Evolutionary conservation across 2,113 vertebrate species (phyloP).

Genomic region (pig (Sus scrofa)): DNA sequence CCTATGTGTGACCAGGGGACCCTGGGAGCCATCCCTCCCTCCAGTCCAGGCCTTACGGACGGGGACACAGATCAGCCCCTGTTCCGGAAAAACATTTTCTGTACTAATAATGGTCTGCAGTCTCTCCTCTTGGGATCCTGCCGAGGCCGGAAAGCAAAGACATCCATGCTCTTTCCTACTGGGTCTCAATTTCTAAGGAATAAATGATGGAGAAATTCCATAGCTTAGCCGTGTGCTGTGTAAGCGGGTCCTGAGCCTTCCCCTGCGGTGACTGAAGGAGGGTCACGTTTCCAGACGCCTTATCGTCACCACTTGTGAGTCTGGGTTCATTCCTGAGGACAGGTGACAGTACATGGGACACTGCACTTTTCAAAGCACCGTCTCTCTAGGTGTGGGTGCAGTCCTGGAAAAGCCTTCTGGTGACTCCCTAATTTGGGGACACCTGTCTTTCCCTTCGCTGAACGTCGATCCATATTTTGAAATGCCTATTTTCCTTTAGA

Average conservation of each 20-base stretch:
- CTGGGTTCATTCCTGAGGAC: neutral
- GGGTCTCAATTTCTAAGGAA: neutral
- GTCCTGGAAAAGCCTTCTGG: neutral
- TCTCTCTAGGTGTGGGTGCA: neutral
- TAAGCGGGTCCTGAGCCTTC: neutral
- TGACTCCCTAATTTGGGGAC: neutral
- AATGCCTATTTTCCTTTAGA: neutral
- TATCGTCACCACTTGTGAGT: neutral
- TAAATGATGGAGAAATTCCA: neutral
- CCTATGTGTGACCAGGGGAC: neutral
- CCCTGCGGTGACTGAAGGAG: neutral
- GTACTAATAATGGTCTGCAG: neutral
- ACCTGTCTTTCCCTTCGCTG: neutral
- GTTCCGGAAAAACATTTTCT: neutral
- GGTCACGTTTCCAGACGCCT: neutral
- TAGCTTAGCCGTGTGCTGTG: neutral
- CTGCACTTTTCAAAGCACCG: slow-evolving; percentile 16
- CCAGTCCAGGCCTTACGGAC: neutral
- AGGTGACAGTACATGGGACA: neutral
- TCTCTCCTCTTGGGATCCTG: neutral
- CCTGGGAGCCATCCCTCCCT: accelerated
- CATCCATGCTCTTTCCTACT: neutral
- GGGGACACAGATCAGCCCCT: neutral
- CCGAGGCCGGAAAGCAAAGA: neutral
- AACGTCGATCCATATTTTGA: neutral